Conservation (phyloP, 2,888 invertebrate genomes). For the Dioctria rufipes region DNA sequence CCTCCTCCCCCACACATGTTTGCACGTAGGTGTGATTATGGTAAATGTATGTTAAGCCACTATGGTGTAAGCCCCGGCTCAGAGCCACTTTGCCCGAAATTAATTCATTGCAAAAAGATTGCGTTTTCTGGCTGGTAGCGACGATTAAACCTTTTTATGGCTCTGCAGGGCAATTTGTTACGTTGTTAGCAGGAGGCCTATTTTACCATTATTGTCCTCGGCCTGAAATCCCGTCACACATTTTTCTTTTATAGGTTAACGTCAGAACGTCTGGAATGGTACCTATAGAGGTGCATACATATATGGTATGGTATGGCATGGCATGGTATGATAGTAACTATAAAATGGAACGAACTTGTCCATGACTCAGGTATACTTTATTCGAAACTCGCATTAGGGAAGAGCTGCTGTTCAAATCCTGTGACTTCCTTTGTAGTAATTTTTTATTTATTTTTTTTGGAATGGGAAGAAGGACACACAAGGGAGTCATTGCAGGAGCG, state of each 20-base stretch:
- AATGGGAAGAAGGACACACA: background rate
- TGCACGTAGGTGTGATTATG: conserved; percentile 51
- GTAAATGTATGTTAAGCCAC: conserved; percentile 53
- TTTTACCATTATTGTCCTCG: conserved; percentile 41
- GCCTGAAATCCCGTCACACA: conserved; percentile 34
- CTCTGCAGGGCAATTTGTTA: conserved; percentile 50
- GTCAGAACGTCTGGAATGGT: background rate
- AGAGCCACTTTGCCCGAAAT: conserved; percentile 48
- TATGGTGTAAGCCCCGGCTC: conserved; percentile 45
- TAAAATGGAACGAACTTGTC: background rate
- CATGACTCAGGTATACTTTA: background rate
- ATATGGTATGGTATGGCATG: too few species aligned
- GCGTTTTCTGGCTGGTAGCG: conserved; percentile 36
- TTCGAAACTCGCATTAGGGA: conserved; percentile 19
- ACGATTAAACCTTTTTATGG: conserved; percentile 49
- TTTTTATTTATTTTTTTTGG: too few species aligned
- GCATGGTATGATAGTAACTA: too few species aligned
- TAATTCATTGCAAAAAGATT: conserved; percentile 54
- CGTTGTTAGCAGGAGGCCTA: conserved; percentile 45
- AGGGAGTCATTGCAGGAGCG: background rate
- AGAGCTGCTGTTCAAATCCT: background rate
- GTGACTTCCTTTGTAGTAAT: background rate
- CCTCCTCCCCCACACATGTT: conserved; percentile 22
- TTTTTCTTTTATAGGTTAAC: conserved; percentile 22
- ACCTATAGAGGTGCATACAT: too few species aligned